A percentile compares a stretch with the other conserved stretches of the same genome.
These are phyloP conservation scores for Ips typographus DNA, from an alignment of 1,140 invertebrate species.

Conservation along the genomic window DNA sequence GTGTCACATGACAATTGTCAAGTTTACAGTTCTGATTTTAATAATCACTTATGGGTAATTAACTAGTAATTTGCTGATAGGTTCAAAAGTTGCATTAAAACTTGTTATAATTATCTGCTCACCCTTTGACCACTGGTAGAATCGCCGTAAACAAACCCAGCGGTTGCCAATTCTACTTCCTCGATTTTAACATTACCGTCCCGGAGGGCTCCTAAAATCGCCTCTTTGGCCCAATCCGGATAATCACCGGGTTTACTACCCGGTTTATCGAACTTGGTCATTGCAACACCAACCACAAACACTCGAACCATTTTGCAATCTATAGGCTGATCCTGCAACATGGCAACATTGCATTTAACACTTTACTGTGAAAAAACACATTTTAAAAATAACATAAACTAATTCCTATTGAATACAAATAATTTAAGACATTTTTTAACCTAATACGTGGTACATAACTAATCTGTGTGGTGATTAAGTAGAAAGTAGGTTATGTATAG, in stretches of 20 bases:
- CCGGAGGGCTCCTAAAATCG: slow-evolving; percentile 82
- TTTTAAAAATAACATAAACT: no score
- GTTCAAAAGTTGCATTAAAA: not conserved
- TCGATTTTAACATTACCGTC: slow-evolving; percentile 84
- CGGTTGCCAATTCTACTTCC: slow-evolving; percentile 84
- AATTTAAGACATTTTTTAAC: no score
- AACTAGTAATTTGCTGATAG: no score
- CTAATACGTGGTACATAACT: no score
- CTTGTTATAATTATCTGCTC: slow-evolving; percentile 43
- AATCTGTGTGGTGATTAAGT: no score
- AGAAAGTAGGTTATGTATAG: no score
- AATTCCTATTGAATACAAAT: no score
- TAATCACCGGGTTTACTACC: slow-evolving; percentile 80
- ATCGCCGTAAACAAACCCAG: slow-evolving; percentile 96
- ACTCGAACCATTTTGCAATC: slow-evolving; percentile 58
- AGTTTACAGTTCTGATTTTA: no score
- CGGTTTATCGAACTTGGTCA: slow-evolving; percentile 97
- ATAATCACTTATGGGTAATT: no score
- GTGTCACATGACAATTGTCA: not conserved
- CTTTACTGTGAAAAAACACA: no score
- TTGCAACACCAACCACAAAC: slow-evolving; percentile 94
- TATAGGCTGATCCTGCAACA: not conserved
- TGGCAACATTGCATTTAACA: not conserved
- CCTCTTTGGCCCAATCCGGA: slow-evolving; percentile 92
- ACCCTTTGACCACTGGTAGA: slow-evolving; percentile 91